Percentiles rank a stretch among this genome's conserved stretches.
phyloP scores from a whole-genome alignment of 2,888 invertebrate species.

The Euphydryas editha region DNA sequence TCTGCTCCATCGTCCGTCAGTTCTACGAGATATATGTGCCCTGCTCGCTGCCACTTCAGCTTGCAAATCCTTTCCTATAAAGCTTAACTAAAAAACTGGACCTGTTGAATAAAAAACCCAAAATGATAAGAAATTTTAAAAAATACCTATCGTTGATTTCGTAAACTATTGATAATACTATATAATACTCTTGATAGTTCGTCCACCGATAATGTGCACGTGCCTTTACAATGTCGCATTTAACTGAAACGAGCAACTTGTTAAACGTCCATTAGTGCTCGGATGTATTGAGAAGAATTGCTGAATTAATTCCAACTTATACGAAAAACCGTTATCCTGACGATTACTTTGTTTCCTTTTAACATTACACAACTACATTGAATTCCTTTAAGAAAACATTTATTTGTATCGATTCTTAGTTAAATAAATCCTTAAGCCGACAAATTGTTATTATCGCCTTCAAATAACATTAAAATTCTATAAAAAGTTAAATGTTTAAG shows the following conservation, averaged over 20 bases:
- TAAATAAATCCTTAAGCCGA: not conserved
- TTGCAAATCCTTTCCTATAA: no score
- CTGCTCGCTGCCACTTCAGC: no score
- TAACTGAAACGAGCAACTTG: constrained; percentile 25
- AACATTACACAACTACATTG: constrained; percentile 23
- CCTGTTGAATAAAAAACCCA: no score
- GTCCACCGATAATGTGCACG: constrained; percentile 8
- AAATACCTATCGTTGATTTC: no score
- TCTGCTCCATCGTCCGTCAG: no score
- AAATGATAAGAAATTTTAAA: no score
- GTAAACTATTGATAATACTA: no score
- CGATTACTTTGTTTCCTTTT: constrained; percentile 30
- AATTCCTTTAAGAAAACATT: constrained; percentile 26
- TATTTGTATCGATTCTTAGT: not conserved
- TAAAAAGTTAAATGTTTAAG: no score
- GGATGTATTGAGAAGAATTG: constrained; percentile 34
- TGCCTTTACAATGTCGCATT: constrained; percentile 16
- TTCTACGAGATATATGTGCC: no score
- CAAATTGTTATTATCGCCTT: not conserved
- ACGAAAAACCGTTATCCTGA: constrained; percentile 25
- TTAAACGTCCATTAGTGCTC: constrained; percentile 32
- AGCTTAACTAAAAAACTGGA: no score
- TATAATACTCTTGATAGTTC: no score
- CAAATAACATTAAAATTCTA: no score
- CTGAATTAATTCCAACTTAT: constrained; percentile 38